A percentile compares a stretch with the other conserved stretches of the same genome.
Evolutionary conservation across 2,888 invertebrate genomes (phyloP).

Genomic region (Ochropleura plecta): DNA sequence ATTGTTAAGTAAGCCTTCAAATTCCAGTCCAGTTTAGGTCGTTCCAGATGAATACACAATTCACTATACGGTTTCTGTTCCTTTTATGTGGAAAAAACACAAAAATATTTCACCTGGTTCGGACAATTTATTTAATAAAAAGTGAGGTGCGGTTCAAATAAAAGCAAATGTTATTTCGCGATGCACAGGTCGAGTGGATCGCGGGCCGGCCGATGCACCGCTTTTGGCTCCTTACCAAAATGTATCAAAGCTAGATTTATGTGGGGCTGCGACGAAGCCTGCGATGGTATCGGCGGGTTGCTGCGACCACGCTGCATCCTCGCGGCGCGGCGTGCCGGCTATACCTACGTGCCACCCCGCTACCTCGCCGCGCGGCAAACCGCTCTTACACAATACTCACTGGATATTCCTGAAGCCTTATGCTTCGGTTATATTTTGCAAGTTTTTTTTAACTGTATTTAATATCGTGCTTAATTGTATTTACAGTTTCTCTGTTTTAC

Average conservation of each 20-base stretch:
- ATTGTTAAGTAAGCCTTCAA: constrained; percentile 54
- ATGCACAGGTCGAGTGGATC: constrained; percentile 73
- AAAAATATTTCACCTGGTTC: constrained; percentile 45
- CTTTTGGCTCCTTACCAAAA: constrained; percentile 89
- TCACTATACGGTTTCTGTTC: constrained; percentile 30
- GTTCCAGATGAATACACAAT: constrained; percentile 57
- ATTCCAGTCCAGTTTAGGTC: constrained; percentile 44
- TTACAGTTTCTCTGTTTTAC: constrained; percentile 18
- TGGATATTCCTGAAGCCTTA: constrained; percentile 38
- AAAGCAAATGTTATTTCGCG: constrained; percentile 76
- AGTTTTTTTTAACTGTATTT: constrained; percentile 38
- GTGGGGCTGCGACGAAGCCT: constrained; percentile 85
- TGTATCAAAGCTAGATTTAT: constrained; percentile 90
- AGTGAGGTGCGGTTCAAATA: constrained; percentile 69
- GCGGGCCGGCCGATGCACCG: constrained; percentile 71
- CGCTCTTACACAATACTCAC: constrained; percentile 47
- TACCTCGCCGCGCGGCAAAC: constrained; percentile 38
- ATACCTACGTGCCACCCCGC: constrained; percentile 32
- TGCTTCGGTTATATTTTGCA: constrained; percentile 31
- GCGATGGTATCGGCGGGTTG: constrained; percentile 82
- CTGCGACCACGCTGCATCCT: constrained; percentile 60
- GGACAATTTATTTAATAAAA: constrained; percentile 61
- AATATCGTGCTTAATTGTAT: constrained; percentile 31
- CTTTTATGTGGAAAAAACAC: constrained; percentile 37
- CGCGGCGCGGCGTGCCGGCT: constrained; percentile 61